phyloP scores from a whole-genome alignment of 2,113 vertebrate species.

The Chauna torquata region DNA sequence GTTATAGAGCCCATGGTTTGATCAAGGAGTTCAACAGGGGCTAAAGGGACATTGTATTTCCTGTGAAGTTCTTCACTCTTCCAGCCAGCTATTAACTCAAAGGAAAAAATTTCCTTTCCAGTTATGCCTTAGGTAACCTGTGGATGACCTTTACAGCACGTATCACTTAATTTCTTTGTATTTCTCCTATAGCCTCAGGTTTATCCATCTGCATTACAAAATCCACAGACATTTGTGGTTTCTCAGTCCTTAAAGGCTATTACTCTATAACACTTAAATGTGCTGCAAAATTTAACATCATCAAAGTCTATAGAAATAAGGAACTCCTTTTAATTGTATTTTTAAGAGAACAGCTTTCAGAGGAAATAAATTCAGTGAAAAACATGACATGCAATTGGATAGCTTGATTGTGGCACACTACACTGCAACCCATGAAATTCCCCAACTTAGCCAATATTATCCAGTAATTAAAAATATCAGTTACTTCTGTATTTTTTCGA shows the following conservation, averaged over 20 bases:
- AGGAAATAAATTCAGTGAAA: neutral
- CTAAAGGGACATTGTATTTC: neutral
- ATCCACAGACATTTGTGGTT: conserved; percentile 14
- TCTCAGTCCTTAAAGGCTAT: neutral
- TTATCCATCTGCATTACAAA: conserved; percentile 22
- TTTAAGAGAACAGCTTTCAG: neutral
- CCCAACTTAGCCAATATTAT: neutral
- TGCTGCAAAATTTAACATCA: neutral
- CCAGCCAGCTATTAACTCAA: neutral
- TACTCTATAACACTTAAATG: neutral
- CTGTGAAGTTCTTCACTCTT: conserved; percentile 12
- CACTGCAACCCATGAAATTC: neutral
- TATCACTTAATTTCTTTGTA: neutral
- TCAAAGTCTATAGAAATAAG: neutral
- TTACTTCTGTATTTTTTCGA: conserved; percentile 32
- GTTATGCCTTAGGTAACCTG: conserved; percentile 3
- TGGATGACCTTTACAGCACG: neutral
- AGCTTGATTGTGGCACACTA: neutral
- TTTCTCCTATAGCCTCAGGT: conserved; percentile 34
- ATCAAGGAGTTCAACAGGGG: neutral
- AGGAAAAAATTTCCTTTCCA: neutral
- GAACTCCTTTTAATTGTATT: neutral
- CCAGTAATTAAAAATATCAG: conserved; percentile 42
- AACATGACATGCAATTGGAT: neutral
- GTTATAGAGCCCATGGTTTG: neutral